Percentiles rank a stretch among this genome's conserved stretches.
phyloP scores from a whole-genome alignment of 53 echinoderm and acorn worm species.

The Hippasteria phrygiana region DNA sequence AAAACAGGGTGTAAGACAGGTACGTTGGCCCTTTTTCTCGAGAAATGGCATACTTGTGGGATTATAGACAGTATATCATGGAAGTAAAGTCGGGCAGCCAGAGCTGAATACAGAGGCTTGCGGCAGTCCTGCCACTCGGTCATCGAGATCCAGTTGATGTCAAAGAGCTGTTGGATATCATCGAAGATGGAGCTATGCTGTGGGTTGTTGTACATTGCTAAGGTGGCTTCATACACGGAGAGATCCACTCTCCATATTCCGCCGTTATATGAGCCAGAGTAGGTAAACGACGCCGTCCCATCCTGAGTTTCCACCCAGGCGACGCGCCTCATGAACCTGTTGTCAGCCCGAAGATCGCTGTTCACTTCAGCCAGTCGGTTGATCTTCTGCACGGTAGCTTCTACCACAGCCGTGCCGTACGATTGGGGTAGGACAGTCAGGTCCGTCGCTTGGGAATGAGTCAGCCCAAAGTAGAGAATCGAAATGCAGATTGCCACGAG shows the following conservation, averaged over 20 bases:
- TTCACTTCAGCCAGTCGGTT: neutral
- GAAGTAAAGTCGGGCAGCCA: neutral
- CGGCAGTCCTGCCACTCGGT: neutral
- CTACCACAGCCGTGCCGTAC: neutral
- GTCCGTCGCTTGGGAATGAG: neutral
- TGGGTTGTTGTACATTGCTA: neutral
- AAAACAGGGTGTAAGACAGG: too few species aligned
- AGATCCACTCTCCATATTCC: slow-evolving; percentile 11
- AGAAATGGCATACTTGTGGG: neutral
- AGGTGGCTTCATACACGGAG: neutral
- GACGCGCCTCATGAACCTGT: neutral
- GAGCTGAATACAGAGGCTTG: neutral
- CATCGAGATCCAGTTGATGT: neutral
- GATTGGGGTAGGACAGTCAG: neutral
- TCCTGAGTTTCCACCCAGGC: neutral
- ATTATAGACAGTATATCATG: neutral
- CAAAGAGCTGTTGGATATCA: neutral
- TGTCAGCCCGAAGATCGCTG: neutral
- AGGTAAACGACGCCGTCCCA: neutral
- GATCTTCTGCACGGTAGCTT: neutral
- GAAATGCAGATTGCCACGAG: neutral
- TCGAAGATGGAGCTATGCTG: neutral
- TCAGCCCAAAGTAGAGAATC: neutral
- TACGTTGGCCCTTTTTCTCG: too few species aligned
- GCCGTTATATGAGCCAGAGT: neutral